Conservation (phyloP, 2,113 vertebrate species). For the Callorhinus ursinus region DNA sequence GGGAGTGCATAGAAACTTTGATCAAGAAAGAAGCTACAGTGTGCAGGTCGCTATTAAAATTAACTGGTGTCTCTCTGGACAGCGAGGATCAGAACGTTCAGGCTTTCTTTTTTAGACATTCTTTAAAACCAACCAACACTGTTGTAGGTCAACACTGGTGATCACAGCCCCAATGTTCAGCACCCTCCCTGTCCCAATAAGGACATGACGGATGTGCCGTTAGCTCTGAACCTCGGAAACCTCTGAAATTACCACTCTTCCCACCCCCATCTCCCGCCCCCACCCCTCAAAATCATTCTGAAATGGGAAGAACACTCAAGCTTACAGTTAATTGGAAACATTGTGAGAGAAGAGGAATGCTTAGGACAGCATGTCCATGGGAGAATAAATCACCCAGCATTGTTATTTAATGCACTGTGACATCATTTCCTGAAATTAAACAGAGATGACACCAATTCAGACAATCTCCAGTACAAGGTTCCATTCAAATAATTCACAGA, state of each 20-base stretch:
- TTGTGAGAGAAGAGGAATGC: conserved; percentile 82
- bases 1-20: conserved; percentile 88
- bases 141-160: conserved; percentile 89
- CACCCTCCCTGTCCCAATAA: conserved; percentile 88
- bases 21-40: conserved; percentile 87
- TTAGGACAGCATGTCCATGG: conserved; percentile 85
- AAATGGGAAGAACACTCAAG: conserved; percentile 78
- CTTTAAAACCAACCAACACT: conserved; percentile 87
- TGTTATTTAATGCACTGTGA: conserved; percentile 88
- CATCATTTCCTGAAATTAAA: conserved; percentile 91
- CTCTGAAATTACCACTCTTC: conserved; percentile 84
- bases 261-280: conserved; percentile 4
- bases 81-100: conserved; percentile 81
- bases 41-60: conserved; percentile 84
- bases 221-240: conserved; percentile 91
- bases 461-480: conserved; percentile 84
- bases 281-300: conserved; percentile 68
- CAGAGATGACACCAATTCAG: conserved; percentile 88
- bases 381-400: conserved; percentile 87
- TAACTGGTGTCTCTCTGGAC: conserved; percentile 87
- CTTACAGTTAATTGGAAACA: conserved; percentile 87
- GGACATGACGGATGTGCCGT: conserved; percentile 92
- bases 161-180: conserved; percentile 88
- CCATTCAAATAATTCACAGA: conserved; percentile 93
- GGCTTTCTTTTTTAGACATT: conserved; percentile 82